A percentile compares a stretch with the other conserved stretches of the same genome.
These are phyloP conservation scores for Megalopta genalis DNA, from an alignment of 1,140 invertebrate genomes.

Conservation along the genomic window DNA sequence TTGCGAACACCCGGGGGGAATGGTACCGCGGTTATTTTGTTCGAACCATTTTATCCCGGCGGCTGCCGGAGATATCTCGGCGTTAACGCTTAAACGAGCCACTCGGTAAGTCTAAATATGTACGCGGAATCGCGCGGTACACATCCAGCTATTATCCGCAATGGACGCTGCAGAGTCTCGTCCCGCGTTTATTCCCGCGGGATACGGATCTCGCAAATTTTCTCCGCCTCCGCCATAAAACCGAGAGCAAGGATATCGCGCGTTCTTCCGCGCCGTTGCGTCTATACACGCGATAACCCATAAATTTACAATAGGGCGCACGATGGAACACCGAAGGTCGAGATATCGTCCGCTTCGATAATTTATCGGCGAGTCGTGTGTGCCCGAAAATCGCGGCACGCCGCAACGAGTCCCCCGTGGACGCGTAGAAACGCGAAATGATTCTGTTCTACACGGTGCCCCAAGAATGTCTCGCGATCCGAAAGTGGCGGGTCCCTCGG, in stretches of 20 bases:
- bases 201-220: slow-evolving; percentile 58
- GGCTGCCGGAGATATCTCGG: background rate
- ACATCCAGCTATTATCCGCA: slow-evolving; percentile 25
- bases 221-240: slow-evolving; percentile 56
- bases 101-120: slow-evolving; percentile 10
- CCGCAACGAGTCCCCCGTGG: background rate
- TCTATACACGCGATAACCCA: slow-evolving; percentile 1
- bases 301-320: slow-evolving; percentile 22
- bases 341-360: background rate
- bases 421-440: background rate
- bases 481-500: too few relatives aligned
- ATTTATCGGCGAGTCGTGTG: background rate
- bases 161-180: slow-evolving; percentile 25
- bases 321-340: background rate
- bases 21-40: background rate
- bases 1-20: background rate
- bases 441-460: too few relatives aligned
- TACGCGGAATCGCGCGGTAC: background rate
- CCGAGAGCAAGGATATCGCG: slow-evolving; percentile 36
- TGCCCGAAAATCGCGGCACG: background rate
- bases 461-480: too few relatives aligned
- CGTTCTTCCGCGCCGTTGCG: slow-evolving; percentile 21
- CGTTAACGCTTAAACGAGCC: slow-evolving; percentile 12
- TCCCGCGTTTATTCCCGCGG: slow-evolving; percentile 33
- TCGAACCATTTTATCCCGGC: background rate